Conservation (phyloP, 2,888 invertebrate genomes). For the Camponotus fellah region DNA sequence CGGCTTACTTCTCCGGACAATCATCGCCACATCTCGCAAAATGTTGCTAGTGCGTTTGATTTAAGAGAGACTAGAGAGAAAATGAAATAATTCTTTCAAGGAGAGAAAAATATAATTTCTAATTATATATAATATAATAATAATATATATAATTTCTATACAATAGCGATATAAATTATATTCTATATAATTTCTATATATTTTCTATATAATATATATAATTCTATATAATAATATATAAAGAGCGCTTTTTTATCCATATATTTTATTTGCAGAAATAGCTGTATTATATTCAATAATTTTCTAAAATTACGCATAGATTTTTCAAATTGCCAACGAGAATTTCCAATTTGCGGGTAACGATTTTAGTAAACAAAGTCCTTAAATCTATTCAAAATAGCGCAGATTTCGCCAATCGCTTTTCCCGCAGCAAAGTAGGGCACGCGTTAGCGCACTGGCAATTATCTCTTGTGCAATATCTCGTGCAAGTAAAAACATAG, state of each 20-base stretch:
- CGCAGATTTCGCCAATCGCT: conserved; percentile 16
- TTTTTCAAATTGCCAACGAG: neutral
- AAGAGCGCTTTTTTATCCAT: neutral
- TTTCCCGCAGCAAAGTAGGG: conserved; percentile 4
- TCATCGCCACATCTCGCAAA: neutral
- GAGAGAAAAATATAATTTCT: neutral
- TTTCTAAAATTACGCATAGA: neutral
- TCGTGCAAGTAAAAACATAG: conserved; percentile 18
- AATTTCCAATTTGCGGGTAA: neutral
- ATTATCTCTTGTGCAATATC: conserved; percentile 38
- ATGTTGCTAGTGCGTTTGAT: neutral
- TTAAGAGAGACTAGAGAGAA: neutral
- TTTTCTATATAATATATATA: neutral
- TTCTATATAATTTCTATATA: too few species aligned
- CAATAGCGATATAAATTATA: too few species aligned
- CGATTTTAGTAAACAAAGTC: neutral
- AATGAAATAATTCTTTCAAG: neutral
- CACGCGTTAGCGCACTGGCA: neutral
- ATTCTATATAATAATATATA: neutral
- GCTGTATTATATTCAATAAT: neutral
- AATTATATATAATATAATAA: neutral
- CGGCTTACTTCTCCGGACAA: neutral
- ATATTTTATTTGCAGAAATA: neutral
- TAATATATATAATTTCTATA: neutral
- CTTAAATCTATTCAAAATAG: conserved; percentile 27